Evolutionary conservation across 92 coral and sea anemone species (phyloP).

Genomic region (Zoanthus sociatus): DNA sequence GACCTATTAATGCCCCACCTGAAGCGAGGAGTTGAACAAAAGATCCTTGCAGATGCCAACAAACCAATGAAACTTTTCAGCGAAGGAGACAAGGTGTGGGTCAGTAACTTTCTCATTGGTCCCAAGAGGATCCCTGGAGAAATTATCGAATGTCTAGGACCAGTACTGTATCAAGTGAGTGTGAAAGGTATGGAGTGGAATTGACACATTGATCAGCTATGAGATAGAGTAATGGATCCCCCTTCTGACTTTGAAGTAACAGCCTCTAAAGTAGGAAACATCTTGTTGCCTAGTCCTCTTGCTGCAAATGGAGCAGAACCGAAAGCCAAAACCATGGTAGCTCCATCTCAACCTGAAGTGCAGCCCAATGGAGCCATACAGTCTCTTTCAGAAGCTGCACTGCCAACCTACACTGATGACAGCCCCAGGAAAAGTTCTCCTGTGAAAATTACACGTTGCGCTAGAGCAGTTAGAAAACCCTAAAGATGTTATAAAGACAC

Average conservation of each 20-base stretch:
- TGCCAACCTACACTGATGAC: slow-evolving; percentile 20
- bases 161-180: slow-evolving; percentile 21
- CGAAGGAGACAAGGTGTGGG: slow-evolving; percentile 20
- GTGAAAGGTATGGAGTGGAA: slow-evolving; percentile 27
- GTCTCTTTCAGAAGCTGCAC: background rate
- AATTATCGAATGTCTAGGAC: slow-evolving; percentile 23
- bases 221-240: slow-evolving; percentile 23
- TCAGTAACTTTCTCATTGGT: background rate
- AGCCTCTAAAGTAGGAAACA: background rate
- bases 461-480: no score
- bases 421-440: background rate
- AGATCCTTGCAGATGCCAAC: slow-evolving; percentile 29
- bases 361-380: slow-evolving; percentile 16
- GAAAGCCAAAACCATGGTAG: background rate
- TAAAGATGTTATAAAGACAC: no score
- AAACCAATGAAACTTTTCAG: slow-evolving; percentile 6
- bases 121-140: slow-evolving; percentile 17
- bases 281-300: slow-evolving; percentile 21
- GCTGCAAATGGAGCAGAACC: slow-evolving; percentile 19
- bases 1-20: slow-evolving; percentile 51
- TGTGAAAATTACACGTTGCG: no score
- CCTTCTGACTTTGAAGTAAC: slow-evolving; percentile 2
- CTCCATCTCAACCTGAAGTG: slow-evolving; percentile 29
- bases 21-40: slow-evolving; percentile 43
- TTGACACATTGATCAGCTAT: slow-evolving; percentile 1